Conservation (phyloP, 92 coral and sea anemone species). For the Palythoa grandis region DNA sequence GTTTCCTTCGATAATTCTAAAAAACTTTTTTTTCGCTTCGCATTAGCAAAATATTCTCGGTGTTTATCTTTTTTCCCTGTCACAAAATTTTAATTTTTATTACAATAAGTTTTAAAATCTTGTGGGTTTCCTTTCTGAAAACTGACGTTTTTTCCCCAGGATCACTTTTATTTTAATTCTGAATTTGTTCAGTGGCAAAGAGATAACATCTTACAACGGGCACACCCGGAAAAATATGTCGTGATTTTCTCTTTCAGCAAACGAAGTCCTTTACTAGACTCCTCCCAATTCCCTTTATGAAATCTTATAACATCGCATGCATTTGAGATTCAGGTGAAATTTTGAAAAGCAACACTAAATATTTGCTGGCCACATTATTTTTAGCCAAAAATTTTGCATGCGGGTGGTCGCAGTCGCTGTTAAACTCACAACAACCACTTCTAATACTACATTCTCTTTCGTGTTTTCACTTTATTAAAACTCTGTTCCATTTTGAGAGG, state of each 20-base stretch:
- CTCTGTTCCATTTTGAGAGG: constrained; percentile 80
- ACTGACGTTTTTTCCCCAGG: constrained; percentile 25
- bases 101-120: background rate
- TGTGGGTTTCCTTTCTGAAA: constrained; percentile 7
- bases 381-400: constrained; percentile 45
- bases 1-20: background rate
- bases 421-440: constrained; percentile 39
- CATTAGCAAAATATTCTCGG: background rate
- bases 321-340: constrained; percentile 7
- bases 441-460: constrained; percentile 48
- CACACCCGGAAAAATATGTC: constrained; percentile 44
- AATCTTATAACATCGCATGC: constrained; percentile 31
- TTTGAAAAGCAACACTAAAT: constrained; percentile 30
- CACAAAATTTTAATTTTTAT: background rate
- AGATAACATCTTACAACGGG: constrained; percentile 54
- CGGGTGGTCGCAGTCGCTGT: constrained; percentile 62
- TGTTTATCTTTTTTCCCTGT: background rate
- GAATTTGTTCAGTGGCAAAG: constrained; percentile 46
- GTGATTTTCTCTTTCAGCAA: constrained; percentile 27
- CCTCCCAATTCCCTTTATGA: constrained; percentile 34
- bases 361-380: constrained; percentile 42
- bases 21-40: background rate
- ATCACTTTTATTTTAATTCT: constrained; percentile 55
- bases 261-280: constrained; percentile 30
- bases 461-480: constrained; percentile 81